Evolutionary conservation across 2,797 vertebrate species (phyloP).

Genomic region (Ctenopoma multispine): DNA sequence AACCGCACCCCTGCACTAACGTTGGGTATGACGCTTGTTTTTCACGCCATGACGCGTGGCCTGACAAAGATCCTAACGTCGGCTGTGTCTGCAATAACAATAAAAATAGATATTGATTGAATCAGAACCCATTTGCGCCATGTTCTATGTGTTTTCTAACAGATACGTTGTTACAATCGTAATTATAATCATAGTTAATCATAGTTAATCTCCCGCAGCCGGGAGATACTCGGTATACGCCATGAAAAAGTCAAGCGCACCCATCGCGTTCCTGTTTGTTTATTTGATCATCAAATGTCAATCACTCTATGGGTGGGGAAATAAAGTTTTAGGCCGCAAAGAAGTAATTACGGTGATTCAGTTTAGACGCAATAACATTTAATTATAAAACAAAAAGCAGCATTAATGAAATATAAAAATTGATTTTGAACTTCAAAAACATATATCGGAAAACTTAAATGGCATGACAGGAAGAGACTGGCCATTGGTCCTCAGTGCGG

Average conservation of each 20-base stretch:
- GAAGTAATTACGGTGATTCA: neutral
- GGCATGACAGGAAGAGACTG: conserved; percentile 52
- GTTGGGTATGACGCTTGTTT: conserved; percentile 8
- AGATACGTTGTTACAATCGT: neutral
- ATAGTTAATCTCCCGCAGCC: neutral
- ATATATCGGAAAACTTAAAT: neutral
- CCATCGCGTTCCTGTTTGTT: neutral
- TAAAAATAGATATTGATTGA: neutral
- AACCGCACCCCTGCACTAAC: neutral
- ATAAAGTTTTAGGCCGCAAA: conserved; percentile 4
- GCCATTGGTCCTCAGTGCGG: conserved; percentile 67
- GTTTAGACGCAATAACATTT: neutral
- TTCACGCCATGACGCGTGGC: neutral
- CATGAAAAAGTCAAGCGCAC: neutral
- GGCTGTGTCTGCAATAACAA: neutral
- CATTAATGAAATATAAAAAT: neutral
- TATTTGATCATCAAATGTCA: conserved; percentile 58
- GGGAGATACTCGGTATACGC: conserved; percentile 5
- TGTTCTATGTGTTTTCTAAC: accelerated
- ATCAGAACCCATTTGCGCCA: accelerated
- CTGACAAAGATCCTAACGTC: neutral
- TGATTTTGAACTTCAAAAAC: neutral
- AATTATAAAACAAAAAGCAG: neutral
- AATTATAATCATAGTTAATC: neutral
- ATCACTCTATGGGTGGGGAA: conserved; percentile 49